phyloP scores from a whole-genome alignment of 1,140 invertebrate genomes.

The Olivierus martensii region DNA sequence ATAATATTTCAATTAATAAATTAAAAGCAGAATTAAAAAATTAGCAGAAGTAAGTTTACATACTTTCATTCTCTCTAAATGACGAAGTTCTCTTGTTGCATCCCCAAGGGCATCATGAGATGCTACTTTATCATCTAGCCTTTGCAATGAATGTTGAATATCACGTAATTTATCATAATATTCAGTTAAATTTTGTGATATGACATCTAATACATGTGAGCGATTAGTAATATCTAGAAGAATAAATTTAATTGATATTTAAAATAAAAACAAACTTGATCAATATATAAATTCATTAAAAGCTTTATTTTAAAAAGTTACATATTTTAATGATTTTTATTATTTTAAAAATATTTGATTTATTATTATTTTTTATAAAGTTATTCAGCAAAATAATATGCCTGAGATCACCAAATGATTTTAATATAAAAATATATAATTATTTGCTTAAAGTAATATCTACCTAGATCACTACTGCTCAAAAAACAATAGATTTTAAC shows the following conservation, averaged over 20 bases:
- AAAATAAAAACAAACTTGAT: too few species aligned
- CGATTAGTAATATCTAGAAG: slow-evolving; percentile 33
- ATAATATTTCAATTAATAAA: background rate
- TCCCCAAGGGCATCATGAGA: slow-evolving; percentile 55
- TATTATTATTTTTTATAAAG: too few species aligned
- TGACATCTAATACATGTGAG: slow-evolving; percentile 67
- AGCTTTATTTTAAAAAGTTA: too few species aligned
- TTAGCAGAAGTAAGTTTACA: background rate
- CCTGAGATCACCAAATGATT: too few species aligned
- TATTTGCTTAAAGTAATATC: too few species aligned
- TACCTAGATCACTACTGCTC: too few species aligned
- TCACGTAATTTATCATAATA: slow-evolving; percentile 73
- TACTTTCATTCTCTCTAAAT: slow-evolving; percentile 63
- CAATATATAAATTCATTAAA: too few species aligned
- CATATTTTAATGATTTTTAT: too few species aligned
- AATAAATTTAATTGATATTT: background rate
- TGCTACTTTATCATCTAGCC: slow-evolving; percentile 72
- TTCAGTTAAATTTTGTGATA: slow-evolving; percentile 62
- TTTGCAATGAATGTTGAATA: slow-evolving; percentile 59
- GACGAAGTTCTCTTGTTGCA: slow-evolving; percentile 63
- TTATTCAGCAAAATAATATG: too few species aligned
- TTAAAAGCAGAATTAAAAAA: background rate
- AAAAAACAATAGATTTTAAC: too few species aligned
- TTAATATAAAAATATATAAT: too few species aligned
- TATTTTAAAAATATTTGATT: too few species aligned